Percentiles rank a stretch among this genome's conserved stretches.
Conservation (phyloP, 2,797 vertebrate species). For the Phataginus tetradactyla region DNA sequence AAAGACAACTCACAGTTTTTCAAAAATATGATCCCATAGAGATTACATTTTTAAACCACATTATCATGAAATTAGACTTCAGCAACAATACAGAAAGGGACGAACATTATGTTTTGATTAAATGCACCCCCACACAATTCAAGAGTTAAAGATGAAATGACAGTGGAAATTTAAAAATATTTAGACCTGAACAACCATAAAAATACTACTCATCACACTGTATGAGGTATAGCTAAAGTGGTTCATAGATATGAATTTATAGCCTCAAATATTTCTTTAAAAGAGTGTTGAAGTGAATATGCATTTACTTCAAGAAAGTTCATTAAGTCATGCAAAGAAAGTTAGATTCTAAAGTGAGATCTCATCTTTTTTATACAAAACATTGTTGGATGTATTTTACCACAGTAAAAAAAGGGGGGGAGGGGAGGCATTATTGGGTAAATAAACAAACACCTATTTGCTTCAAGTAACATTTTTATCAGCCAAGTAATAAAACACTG, state of each 20-base stretch:
- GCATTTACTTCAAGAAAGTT: constrained; percentile 20
- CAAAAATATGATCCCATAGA: not conserved
- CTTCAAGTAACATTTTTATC: not conserved
- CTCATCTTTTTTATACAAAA: not conserved
- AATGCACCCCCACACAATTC: constrained; percentile 23
- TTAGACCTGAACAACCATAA: constrained; percentile 12
- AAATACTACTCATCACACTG: not conserved
- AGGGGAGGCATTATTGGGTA: not conserved
- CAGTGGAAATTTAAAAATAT: constrained; percentile 7
- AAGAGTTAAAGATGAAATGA: constrained; percentile 31
- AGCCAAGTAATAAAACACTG: constrained; percentile 2
- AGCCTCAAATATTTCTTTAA: constrained; percentile 12
- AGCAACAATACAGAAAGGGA: not conserved
- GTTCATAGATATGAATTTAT: not conserved
- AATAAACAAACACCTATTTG: constrained; percentile 27
- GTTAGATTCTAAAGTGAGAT: not conserved
- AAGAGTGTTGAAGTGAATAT: constrained; percentile 31
- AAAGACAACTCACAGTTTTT: not conserved
- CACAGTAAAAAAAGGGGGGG: not conserved
- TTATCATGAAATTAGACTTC: not conserved
- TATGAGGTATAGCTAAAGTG: not conserved
- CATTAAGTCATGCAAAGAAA: constrained; percentile 8
- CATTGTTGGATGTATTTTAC: not conserved
- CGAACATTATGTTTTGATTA: not conserved
- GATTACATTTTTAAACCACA: not conserved